A percentile compares a stretch with the other conserved stretches of the same genome.
phyloP scores from a whole-genome alignment of 1,140 invertebrate genomes.

The Brachionus plicatilis region DNA sequence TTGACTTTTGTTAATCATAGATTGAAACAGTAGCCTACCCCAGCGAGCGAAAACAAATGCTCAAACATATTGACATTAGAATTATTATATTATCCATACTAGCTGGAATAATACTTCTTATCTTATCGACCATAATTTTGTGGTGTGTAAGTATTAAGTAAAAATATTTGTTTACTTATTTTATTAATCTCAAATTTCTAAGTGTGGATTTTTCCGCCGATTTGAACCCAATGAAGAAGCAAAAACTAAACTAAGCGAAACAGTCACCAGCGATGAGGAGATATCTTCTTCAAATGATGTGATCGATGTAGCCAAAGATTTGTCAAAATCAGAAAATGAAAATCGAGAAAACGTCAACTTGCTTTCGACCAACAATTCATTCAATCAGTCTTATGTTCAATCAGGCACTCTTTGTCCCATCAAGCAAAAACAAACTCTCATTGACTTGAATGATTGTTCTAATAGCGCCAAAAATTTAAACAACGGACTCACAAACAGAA shows the following conservation, averaged over 20 bases:
- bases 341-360: background rate
- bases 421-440: background rate
- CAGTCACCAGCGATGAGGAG: constrained; percentile 1
- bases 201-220: constrained; percentile 12
- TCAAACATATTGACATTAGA: background rate
- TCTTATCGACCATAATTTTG: background rate
- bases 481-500: background rate
- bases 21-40: constrained; percentile 22
- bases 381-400: background rate
- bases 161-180: background rate
- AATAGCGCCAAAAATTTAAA: background rate
- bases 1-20: background rate
- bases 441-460: background rate
- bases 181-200: background rate
- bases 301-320: background rate
- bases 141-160: constrained; percentile 33
- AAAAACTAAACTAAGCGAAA: constrained; percentile 6
- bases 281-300: constrained; percentile 13
- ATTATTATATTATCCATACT: background rate
- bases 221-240: constrained; percentile 1
- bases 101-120: constrained; percentile 9
- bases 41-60: constrained; percentile 1
- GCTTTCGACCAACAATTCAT: background rate
- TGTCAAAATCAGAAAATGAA: constrained; percentile 17
- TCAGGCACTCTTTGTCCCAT: background rate